Percentiles rank a stretch among this genome's conserved stretches.
Conservation (phyloP, 2,113 vertebrate species). For the Gymnorhina tibicen region DNA sequence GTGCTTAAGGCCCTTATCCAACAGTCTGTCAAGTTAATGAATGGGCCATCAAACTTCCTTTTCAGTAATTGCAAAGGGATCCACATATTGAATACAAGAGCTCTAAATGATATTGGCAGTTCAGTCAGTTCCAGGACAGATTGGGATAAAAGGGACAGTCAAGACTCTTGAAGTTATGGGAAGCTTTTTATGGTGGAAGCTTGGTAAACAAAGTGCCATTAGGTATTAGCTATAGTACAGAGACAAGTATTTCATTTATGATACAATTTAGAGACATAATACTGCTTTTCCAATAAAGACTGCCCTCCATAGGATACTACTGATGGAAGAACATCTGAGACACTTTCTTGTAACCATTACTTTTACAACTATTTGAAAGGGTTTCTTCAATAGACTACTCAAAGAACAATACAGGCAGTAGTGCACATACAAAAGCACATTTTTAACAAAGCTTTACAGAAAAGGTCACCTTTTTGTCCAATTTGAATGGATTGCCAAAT, state of each 20-base stretch:
- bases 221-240: not conserved
- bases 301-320: not conserved
- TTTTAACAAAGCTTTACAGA: not conserved
- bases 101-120: not conserved
- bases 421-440: accelerated
- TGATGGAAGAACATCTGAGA: not conserved
- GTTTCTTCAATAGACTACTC: not conserved
- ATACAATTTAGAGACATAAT: not conserved
- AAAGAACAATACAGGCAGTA: not conserved
- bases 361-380: not conserved
- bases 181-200: not conserved
- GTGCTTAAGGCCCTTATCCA: not conserved
- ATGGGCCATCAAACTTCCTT: not conserved
- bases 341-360: not conserved
- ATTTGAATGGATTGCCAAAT: conserved; percentile 96
- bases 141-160: not conserved
- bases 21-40: not conserved
- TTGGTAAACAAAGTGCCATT: not conserved
- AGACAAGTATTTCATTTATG: not conserved
- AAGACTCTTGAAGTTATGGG: not conserved
- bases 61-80: not conserved
- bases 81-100: not conserved
- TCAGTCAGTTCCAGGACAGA: not conserved
- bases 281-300: not conserved
- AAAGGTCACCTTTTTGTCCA: conserved; percentile 91